Evolutionary conservation across 2,797 vertebrate species (phyloP), one percentile per base, ranked within the genome.

Genomic region (Oryzias dopingdopingensis): DNA sequence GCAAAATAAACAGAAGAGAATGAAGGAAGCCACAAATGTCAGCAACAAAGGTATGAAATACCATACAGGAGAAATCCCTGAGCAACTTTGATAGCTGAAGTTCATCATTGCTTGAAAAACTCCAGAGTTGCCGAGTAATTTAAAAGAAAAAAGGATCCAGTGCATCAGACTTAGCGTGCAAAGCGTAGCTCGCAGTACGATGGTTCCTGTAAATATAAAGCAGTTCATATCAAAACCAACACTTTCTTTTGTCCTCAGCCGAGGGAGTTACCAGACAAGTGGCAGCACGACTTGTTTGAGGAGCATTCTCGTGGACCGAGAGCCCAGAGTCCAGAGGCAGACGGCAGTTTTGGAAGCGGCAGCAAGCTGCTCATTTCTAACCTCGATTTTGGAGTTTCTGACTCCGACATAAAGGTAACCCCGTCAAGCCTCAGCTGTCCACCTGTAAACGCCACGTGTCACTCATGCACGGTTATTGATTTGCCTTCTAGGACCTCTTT

Each of bases 251-350:
- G 26, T 5, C 79, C 69, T 6, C 90, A 97, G 95, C 95, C 95
- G 13, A 94, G 95, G 54, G 95, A 96, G 40, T 88, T 97, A 17
- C 95, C 96, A 0, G 96, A 96, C 85, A 96, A 95, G 77, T 96
- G 95, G 95, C 95, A 96, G 59, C 96, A 96, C 0, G 95, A 97
- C 77, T 89, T 96, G 48, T 96, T 94, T 68, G 95, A 96, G 65
- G 94, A 94, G 42, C 91, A 94, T 3, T 84, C 86, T 7, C 70
- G 73, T 15, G 77, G 63, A 1, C 55, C 42, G 23, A 61, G 74
- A 47, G 65, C 16, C 6, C 90, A 80, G 0, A 88, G 80, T 2
- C 14, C 51, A 0, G 64, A 0, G 42, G 1, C 32, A 1, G 81
- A 71, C 5, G 61, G 70, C 15, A 88, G 88, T 3, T 88, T 90